These are phyloP conservation scores for Oostethus manadensis DNA, from an alignment of 2,113 vertebrate genomes.

Conservation along the genomic window DNA sequence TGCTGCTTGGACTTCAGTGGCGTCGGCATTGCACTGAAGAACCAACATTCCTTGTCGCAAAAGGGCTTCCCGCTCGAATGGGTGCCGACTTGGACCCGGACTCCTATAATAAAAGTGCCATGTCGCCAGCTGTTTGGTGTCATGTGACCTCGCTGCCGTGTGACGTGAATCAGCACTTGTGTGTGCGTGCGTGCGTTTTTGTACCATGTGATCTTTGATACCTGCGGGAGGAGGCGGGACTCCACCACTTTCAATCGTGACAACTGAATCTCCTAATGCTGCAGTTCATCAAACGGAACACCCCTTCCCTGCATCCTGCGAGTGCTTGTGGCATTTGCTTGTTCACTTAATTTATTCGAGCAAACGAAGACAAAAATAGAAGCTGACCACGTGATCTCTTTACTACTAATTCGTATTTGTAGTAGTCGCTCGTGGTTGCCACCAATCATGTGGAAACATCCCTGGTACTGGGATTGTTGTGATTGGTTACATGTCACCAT, in stretches of 20 bases:
- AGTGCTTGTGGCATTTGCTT: background rate
- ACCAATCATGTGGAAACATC: background rate
- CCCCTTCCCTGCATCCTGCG: conserved; percentile 11
- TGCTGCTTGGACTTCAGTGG: conserved; percentile 22
- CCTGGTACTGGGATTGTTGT: background rate
- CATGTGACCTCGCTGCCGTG: conserved; percentile 35
- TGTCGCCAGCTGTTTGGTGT: conserved; percentile 4
- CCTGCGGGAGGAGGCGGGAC: background rate
- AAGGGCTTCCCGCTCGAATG: conserved; percentile 59
- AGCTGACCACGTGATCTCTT: background rate
- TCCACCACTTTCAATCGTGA: background rate
- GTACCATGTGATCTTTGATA: conserved; percentile 22
- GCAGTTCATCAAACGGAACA: conserved; percentile 21
- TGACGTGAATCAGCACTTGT: conserved; percentile 37
- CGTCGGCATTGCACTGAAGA: conserved; percentile 26
- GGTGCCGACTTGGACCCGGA: conserved; percentile 6
- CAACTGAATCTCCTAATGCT: conserved; percentile 11
- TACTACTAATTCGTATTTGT: background rate
- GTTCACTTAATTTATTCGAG: background rate
- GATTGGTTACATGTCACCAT: background rate
- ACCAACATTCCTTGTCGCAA: conserved; percentile 60
- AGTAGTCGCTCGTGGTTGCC: background rate
- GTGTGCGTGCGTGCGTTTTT: conserved; percentile 22
- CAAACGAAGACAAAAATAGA: background rate
- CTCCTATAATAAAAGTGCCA: conserved; percentile 47